Conservation (phyloP, 2,797 vertebrate genomes). For the Cossypha polioptera region DNA sequence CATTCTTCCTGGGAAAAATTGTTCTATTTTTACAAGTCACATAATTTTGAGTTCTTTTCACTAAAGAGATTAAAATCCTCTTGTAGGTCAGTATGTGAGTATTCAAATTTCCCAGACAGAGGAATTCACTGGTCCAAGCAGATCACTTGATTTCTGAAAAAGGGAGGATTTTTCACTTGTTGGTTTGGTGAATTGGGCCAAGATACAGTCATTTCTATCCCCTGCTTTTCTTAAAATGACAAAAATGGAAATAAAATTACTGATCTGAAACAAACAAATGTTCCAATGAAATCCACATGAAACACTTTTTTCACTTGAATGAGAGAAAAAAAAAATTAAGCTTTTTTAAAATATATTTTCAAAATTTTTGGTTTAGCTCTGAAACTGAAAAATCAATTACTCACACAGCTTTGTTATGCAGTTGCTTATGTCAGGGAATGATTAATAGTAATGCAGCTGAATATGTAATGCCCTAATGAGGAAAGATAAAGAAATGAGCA, state of each 20-base stretch:
- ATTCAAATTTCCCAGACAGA: background rate
- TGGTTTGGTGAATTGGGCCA: background rate
- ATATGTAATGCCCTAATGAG: background rate
- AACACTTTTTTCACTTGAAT: background rate
- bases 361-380: background rate
- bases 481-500: constrained; percentile 12
- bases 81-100: background rate
- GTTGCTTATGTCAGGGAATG: background rate
- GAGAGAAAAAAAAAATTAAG: background rate
- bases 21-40: background rate
- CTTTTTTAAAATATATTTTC: background rate
- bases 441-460: background rate
- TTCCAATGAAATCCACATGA: background rate
- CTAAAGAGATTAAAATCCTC: background rate
- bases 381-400: constrained; percentile 11
- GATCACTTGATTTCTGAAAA: background rate
- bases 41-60: background rate
- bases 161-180: background rate
- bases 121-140: background rate
- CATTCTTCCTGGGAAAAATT: background rate
- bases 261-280: background rate
- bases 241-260: background rate
- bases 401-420: background rate
- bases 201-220: background rate
- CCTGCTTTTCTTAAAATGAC: background rate